phyloP scores from a whole-genome alignment of 2,888 invertebrate genomes.

The Eristalinus sepulchralis region DNA sequence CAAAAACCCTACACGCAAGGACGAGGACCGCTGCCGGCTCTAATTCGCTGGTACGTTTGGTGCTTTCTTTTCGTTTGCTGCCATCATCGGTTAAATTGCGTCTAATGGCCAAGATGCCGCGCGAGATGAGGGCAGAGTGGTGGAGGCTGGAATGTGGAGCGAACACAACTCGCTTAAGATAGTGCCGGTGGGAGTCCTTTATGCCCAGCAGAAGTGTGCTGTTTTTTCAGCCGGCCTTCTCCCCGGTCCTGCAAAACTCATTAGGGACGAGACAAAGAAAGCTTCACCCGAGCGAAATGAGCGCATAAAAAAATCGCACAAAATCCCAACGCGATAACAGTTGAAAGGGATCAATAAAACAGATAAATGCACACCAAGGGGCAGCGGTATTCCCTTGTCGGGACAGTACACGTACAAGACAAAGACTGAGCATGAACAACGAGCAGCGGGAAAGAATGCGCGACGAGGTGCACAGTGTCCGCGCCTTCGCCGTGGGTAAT shows the following conservation, averaged over 20 bases:
- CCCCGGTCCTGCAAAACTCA: slow-evolving; percentile 48
- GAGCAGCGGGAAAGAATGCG: not conserved
- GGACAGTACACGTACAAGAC: not conserved
- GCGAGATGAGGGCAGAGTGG: not conserved
- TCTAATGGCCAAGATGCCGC: slow-evolving; percentile 50
- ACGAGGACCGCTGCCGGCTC: not conserved
- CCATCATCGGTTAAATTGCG: slow-evolving; percentile 41
- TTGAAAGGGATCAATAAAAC: slow-evolving; percentile 66
- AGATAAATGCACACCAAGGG: slow-evolving; percentile 51
- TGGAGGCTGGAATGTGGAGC: not conserved
- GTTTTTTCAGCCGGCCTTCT: not conserved
- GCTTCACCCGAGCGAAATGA: slow-evolving; percentile 16
- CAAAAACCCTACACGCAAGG: not conserved
- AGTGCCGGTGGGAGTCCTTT: slow-evolving; percentile 52
- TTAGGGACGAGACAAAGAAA: slow-evolving; percentile 66
- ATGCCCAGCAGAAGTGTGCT: slow-evolving; percentile 26
- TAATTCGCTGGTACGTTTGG: slow-evolving; percentile 1
- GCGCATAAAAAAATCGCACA: slow-evolving; percentile 14
- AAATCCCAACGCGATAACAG: slow-evolving; percentile 57
- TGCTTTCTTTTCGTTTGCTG: not conserved
- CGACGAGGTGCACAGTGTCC: slow-evolving; percentile 52
- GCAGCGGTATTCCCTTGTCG: not conserved
- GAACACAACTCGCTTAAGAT: slow-evolving; percentile 39
- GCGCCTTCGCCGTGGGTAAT: slow-evolving; percentile 41
- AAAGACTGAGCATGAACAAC: not conserved